Percentiles rank a stretch among this genome's conserved stretches.
Evolutionary conservation across 1,140 invertebrate species (phyloP).

Genomic region (Limonius californicus): DNA sequence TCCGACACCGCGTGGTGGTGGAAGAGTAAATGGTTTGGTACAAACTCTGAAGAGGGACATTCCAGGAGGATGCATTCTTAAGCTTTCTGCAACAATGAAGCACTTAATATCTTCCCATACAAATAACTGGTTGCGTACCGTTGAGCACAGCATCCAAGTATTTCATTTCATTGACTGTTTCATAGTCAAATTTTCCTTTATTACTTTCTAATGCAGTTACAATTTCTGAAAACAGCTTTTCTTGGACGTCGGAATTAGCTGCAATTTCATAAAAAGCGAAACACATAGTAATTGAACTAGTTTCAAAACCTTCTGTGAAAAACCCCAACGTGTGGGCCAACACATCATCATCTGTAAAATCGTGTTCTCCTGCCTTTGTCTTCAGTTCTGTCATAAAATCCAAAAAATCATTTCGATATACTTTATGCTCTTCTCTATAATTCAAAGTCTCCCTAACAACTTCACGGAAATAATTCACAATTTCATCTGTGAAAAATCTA

Average conservation of each 20-base stretch:
- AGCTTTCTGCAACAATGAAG: too few species aligned
- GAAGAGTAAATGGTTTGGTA: too few species aligned
- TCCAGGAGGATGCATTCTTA: too few species aligned
- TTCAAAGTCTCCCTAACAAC: background rate
- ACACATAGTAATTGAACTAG: conserved; percentile 51
- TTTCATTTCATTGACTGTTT: conserved; percentile 30
- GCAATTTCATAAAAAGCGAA: conserved; percentile 55
- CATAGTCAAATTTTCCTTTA: conserved; percentile 37
- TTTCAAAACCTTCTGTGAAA: conserved; percentile 53
- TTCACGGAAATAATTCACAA: background rate
- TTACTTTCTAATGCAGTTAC: conserved; percentile 21
- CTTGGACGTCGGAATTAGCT: conserved; percentile 45
- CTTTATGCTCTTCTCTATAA: background rate
- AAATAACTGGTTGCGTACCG: too few species aligned
- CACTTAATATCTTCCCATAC: too few species aligned
- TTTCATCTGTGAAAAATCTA: conserved; percentile 6
- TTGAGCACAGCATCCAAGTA: conserved; percentile 29
- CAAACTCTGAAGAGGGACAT: too few species aligned
- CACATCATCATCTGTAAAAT: conserved; percentile 60
- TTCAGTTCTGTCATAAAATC: background rate
- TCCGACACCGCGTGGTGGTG: too few species aligned
- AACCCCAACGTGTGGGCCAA: conserved; percentile 50
- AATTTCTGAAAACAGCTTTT: conserved; percentile 44
- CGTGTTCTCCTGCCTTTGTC: conserved; percentile 35
- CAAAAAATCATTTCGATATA: background rate